Evolutionary conservation across 2,797 vertebrate genomes (phyloP).

Genomic region (Lepus oiostolus): DNA sequence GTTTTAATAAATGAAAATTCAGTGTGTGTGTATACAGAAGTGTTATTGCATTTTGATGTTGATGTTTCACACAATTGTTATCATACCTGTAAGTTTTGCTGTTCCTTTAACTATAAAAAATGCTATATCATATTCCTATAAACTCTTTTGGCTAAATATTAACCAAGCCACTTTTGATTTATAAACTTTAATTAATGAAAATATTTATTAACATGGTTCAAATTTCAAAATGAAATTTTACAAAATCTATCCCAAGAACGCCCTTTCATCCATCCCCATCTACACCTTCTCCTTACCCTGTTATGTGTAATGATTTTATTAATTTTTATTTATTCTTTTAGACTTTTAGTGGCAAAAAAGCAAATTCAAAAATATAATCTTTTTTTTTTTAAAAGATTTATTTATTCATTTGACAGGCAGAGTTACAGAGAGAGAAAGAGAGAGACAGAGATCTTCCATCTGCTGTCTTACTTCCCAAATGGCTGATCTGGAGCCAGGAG

Average conservation of each 20-base stretch:
- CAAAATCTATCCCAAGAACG: neutral
- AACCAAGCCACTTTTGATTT: constrained; percentile 46
- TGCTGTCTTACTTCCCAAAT: no score
- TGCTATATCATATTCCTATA: neutral
- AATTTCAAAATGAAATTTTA: constrained; percentile 4
- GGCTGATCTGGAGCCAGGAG: no score
- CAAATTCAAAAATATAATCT: constrained; percentile 1
- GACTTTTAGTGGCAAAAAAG: neutral
- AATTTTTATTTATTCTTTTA: constrained; percentile 13
- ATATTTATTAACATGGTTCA: neutral
- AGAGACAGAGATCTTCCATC: no score
- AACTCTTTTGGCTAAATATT: constrained; percentile 22
- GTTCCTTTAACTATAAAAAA: neutral
- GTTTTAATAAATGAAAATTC: constrained; percentile 47
- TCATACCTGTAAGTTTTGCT: constrained; percentile 30
- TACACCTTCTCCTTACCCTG: neutral
- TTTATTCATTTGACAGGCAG: no score
- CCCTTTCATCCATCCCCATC: neutral
- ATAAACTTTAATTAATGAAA: constrained; percentile 4
- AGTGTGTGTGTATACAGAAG: neutral
- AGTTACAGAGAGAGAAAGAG: no score
- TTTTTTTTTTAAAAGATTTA: constrained; percentile 18
- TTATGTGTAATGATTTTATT: neutral
- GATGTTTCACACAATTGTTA: neutral
- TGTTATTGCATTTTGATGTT: neutral